Percentiles rank a stretch among this genome's conserved stretches.
Conservation (phyloP, 2,113 vertebrate species). For the Engraulis encrasicolus region DNA sequence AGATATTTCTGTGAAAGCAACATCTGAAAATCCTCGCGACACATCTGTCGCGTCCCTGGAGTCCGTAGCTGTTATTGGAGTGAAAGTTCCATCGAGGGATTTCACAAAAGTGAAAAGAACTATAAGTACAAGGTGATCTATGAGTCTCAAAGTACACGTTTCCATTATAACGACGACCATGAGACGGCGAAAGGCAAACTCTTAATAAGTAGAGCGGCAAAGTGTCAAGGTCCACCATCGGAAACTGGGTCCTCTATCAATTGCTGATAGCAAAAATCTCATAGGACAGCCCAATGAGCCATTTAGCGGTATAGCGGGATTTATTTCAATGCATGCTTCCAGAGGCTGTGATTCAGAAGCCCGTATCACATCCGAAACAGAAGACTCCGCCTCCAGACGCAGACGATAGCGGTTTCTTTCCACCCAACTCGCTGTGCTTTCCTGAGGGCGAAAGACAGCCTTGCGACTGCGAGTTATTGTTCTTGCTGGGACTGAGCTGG, state of each 20-base stretch:
- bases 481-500: too few relatives aligned
- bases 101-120: constrained; percentile 61
- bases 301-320: constrained; percentile 52
- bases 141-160: constrained; percentile 68
- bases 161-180: constrained; percentile 68
- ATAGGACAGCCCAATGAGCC: constrained; percentile 48
- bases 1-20: constrained; percentile 39
- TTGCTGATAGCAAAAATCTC: constrained; percentile 53
- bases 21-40: constrained; percentile 43
- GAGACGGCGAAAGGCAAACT: constrained; percentile 52
- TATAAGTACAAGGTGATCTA: constrained; percentile 63
- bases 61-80: constrained; percentile 42
- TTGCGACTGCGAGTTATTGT: not conserved
- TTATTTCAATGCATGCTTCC: constrained; percentile 57
- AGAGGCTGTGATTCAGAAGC: constrained; percentile 53
- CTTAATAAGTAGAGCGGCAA: constrained; percentile 56
- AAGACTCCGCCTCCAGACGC: constrained; percentile 68
- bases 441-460: constrained; percentile 1
- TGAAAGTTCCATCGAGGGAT: constrained; percentile 52
- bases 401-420: constrained; percentile 49
- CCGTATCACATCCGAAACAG: constrained; percentile 63
- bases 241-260: constrained; percentile 49
- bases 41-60: constrained; percentile 25
- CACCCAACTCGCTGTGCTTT: constrained; percentile 40
- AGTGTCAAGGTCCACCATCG: constrained; percentile 70